Conservation (phyloP, 2,113 vertebrate species). For the Corvus cornix region DNA sequence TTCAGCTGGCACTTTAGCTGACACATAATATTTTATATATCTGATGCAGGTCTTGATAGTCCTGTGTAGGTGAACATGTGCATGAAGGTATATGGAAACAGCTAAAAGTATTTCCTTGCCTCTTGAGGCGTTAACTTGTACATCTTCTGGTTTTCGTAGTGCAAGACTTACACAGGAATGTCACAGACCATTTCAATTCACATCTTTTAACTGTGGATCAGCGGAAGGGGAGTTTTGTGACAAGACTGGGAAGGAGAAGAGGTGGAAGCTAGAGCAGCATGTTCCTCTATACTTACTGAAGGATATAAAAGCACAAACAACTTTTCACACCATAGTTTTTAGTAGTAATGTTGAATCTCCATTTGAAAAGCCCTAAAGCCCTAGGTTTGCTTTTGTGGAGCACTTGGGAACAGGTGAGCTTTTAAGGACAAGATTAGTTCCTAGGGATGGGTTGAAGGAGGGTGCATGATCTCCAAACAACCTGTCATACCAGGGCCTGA, state of each 20-base stretch:
- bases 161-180: neutral
- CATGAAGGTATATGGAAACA: neutral
- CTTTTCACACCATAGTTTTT: neutral
- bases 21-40: neutral
- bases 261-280: neutral
- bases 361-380: neutral
- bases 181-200: neutral
- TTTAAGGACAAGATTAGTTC: neutral
- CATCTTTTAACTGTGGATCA: neutral
- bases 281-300: neutral
- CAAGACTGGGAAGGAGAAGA: neutral
- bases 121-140: neutral
- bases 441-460: neutral
- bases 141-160: neutral
- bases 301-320: neutral
- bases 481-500: neutral
- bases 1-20: neutral
- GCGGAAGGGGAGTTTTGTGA: neutral
- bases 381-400: neutral
- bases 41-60: neutral
- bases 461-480: neutral
- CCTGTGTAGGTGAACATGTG: rapidly evolving
- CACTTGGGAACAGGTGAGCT: neutral
- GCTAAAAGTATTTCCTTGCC: neutral
- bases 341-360: neutral